Percentiles rank a stretch among this genome's conserved stretches.
Conservation (phyloP, 2,888 invertebrate species). For the Gnatocerus cornutus region DNA sequence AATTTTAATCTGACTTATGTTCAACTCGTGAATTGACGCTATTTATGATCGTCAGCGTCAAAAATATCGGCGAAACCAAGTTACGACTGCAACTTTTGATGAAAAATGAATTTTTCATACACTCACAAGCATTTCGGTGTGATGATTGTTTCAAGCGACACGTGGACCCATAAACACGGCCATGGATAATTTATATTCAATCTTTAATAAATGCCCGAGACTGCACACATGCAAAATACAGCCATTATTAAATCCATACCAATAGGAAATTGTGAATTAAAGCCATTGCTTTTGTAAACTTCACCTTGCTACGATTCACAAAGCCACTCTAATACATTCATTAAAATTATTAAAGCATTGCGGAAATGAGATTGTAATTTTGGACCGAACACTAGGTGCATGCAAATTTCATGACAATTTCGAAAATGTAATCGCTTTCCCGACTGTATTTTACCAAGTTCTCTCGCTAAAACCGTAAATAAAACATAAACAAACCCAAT, state of each 20-base stretch:
- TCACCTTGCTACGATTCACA: slow-evolving; percentile 30
- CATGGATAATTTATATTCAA: slow-evolving; percentile 21
- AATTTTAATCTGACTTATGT: slow-evolving; percentile 38
- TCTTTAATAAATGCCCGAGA: slow-evolving; percentile 20
- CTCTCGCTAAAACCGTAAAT: slow-evolving; percentile 24
- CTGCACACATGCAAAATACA: not conserved
- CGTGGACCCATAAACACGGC: slow-evolving; percentile 9
- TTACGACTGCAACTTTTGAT: slow-evolving; percentile 10
- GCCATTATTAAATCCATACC: slow-evolving; percentile 23
- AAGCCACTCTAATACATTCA: slow-evolving; percentile 44
- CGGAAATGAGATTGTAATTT: slow-evolving; percentile 44
- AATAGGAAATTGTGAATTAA: slow-evolving; percentile 27
- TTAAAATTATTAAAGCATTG: slow-evolving; percentile 46
- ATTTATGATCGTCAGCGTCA: slow-evolving; percentile 7
- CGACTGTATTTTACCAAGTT: slow-evolving; percentile 37
- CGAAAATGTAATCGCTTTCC: slow-evolving; percentile 43
- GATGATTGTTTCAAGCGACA: slow-evolving; percentile 14
- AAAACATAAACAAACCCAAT: slow-evolving; percentile 31
- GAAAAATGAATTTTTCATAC: slow-evolving; percentile 21
- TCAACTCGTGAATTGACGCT: not conserved
- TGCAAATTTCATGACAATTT: slow-evolving; percentile 41
- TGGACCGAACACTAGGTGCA: slow-evolving; percentile 37
- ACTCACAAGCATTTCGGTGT: slow-evolving; percentile 4
- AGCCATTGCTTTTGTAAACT: slow-evolving; percentile 25
- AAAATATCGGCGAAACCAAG: slow-evolving; percentile 4